Evolutionary conservation across 2,113 vertebrate genomes (phyloP).

Genomic region (Heliornis fulica): DNA sequence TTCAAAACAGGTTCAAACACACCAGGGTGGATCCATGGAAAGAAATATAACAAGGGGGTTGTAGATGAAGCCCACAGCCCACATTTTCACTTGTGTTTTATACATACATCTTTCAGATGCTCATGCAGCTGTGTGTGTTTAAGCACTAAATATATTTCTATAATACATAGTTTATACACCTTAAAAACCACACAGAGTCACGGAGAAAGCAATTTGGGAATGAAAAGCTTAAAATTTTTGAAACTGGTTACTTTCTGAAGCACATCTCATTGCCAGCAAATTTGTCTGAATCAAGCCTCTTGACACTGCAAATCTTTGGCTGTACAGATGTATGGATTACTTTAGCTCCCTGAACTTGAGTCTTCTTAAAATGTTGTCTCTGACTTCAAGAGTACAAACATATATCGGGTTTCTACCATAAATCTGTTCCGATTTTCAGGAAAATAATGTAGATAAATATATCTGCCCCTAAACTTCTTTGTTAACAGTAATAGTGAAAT

Average conservation of each 20-base stretch:
- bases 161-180: neutral
- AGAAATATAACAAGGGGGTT: neutral
- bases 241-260: neutral
- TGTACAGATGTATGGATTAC: neutral
- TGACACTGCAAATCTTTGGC: neutral
- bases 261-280: neutral
- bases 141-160: neutral
- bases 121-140: neutral
- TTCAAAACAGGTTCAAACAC: neutral
- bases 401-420: neutral
- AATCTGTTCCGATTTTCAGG: neutral
- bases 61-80: neutral
- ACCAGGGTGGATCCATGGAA: neutral
- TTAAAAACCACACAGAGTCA: rapidly evolving
- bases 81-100: neutral
- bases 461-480: neutral
- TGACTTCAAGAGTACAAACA: neutral
- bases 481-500: neutral
- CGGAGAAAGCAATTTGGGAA: neutral
- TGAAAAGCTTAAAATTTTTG: neutral
- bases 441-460: neutral
- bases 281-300: neutral
- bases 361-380: neutral
- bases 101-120: neutral
- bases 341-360: neutral